Percentiles rank a stretch among this genome's conserved stretches.
Conservation (phyloP, 2,113 vertebrate genomes). For the Mastomys natalensis region DNA sequence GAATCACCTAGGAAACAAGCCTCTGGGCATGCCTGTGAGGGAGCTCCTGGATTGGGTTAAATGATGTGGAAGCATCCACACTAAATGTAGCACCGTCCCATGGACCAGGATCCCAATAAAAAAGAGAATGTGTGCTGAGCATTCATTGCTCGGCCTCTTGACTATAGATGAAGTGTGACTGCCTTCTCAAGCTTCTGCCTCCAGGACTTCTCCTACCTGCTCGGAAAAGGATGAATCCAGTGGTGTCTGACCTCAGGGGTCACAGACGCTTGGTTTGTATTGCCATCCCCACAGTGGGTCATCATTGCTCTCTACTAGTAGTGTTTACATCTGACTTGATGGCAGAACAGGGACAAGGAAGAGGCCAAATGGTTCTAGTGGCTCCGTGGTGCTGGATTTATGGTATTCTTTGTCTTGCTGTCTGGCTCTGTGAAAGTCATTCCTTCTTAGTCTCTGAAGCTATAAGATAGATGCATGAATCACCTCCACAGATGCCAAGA, state of each 20-base stretch:
- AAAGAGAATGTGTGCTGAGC: background rate
- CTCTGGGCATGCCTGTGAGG: background rate
- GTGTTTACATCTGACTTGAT: background rate
- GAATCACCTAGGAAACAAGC: background rate
- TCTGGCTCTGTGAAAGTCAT: background rate
- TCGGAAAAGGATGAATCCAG: background rate
- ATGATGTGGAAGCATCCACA: background rate
- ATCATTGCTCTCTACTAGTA: background rate
- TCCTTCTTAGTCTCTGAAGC: conserved; percentile 18
- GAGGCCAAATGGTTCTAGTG: background rate
- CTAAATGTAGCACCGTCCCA: background rate
- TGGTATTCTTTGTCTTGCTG: background rate
- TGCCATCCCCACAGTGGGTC: background rate
- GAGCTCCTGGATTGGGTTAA: background rate
- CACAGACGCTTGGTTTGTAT: background rate
- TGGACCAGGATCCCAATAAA: background rate
- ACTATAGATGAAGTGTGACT: too few relatives aligned
- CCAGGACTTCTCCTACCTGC: background rate
- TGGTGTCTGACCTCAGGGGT: background rate
- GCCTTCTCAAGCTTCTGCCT: too few relatives aligned
- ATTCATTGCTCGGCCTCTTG: background rate
- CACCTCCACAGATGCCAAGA: conserved; percentile 55
- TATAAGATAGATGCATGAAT: conserved; percentile 68
- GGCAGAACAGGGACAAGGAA: background rate
- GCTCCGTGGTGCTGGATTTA: fast-evolving